Conservation (phyloP, 2,888 invertebrate species). For the Acholoe squamosa region DNA sequence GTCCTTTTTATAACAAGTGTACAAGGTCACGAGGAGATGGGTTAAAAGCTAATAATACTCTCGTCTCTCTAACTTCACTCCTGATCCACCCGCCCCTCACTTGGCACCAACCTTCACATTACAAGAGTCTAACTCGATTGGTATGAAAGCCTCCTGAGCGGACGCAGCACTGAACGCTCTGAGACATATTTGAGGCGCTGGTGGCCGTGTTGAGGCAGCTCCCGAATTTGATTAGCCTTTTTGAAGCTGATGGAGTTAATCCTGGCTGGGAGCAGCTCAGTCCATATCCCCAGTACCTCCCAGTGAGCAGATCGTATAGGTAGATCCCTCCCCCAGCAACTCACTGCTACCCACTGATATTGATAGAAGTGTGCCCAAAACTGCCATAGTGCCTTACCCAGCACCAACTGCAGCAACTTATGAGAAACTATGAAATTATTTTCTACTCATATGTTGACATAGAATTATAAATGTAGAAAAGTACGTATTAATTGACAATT, state of each 20-base stretch:
- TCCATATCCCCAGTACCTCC: not conserved
- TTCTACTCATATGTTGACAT: too few species aligned
- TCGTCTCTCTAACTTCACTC: too few species aligned
- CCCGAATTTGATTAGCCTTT: conserved; percentile 25
- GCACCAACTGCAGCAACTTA: too few species aligned
- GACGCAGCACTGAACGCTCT: not conserved
- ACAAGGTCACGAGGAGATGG: too few species aligned
- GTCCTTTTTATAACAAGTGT: too few species aligned
- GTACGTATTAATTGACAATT: too few species aligned
- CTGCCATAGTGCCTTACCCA: too few species aligned
- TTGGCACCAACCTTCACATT: too few species aligned
- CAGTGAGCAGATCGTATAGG: not conserved
- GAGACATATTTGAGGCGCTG: conserved; percentile 2
- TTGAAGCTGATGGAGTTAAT: conserved; percentile 5
- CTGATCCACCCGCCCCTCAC: too few species aligned
- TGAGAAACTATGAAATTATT: too few species aligned
- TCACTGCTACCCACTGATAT: not conserved
- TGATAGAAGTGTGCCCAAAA: not conserved
- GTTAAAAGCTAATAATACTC: too few species aligned
- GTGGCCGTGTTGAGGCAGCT: not conserved
- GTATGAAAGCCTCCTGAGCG: not conserved
- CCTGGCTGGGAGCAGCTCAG: not conserved
- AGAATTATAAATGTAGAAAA: too few species aligned
- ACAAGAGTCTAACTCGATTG: not conserved
- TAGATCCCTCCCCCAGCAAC: not conserved